Evolutionary conservation across 2,113 vertebrate species (phyloP).

Genomic region (Campylomormyrus numenius): DNA sequence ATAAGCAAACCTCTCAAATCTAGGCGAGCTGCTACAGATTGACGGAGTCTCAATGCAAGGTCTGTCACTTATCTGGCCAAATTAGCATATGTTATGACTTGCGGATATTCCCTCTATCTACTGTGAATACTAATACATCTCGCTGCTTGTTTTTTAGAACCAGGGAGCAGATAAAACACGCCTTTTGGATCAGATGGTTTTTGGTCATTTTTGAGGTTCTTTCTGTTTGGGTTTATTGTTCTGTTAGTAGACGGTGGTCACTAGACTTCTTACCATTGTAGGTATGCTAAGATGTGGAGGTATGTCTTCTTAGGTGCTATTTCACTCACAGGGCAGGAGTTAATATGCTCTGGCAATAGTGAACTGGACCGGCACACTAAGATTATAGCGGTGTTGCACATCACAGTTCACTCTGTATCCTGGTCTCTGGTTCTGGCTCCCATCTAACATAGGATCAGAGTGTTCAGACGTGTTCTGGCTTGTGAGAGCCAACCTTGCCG

Average conservation of each 20-base stretch:
- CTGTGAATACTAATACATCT: slow-evolving; percentile 15
- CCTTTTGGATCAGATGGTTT: not conserved
- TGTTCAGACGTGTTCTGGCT: not conserved
- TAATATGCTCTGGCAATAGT: not conserved
- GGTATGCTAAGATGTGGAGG: not conserved
- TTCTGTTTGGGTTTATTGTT: not conserved
- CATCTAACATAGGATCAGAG: not conserved
- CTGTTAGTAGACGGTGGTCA: not conserved
- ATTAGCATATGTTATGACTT: slow-evolving; percentile 15
- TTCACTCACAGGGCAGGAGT: not conserved
- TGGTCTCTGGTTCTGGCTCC: not conserved
- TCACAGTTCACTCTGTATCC: not conserved
- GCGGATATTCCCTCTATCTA: slow-evolving; percentile 16
- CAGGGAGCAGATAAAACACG: not conserved
- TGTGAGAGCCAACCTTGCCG: slow-evolving; percentile 8
- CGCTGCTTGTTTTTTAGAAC: slow-evolving; percentile 1
- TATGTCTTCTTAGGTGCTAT: not conserved
- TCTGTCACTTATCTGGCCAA: slow-evolving; percentile 12
- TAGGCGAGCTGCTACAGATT: not conserved
- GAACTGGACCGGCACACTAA: no score
- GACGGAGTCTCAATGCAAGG: slow-evolving; percentile 15
- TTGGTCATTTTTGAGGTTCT: slow-evolving; percentile 16
- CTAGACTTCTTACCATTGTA: no score
- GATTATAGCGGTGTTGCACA: not conserved
- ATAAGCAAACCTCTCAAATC: not conserved